Base-by-base conservation (phyloP, 2,113 vertebrate genomes). In the Menidia beryllina region DNA sequence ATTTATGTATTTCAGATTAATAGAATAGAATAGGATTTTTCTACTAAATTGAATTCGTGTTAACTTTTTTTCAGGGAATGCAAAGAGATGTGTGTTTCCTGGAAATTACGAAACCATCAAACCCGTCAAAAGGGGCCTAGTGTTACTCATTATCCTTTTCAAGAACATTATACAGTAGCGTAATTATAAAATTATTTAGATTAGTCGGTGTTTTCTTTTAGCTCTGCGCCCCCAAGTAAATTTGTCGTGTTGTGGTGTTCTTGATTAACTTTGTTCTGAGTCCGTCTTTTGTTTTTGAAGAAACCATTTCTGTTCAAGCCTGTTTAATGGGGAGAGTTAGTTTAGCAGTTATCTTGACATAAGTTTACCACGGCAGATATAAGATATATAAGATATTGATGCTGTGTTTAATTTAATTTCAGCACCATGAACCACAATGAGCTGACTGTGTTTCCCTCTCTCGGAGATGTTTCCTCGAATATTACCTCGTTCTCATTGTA, bases 401-500 rank as follows among this genome's bases (percentile, higher is more conserved):
- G 39, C 61, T 52, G 25, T 2, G 25, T 82, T 84, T 13, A 14
- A 81, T 79, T 62, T 72, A 10, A 73, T 71, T 82, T 69, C 88
- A 99, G 98, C 82, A 95, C 94, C 86, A 94, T 99, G 95, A 99
- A 98, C 93, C 95, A 98, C 78, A 99, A 99, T 75, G 96, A 98
- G 34, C 85, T 99, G 86, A 93, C 94, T 63, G 91, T 89, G 86
- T 84, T 99, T 56, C 98, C 98, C 0, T 94, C 94, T 84, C 94
- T 99, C 81, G 96, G 96, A 90, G 95, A 96, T 60, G 84, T 88
- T 61, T 94, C 96, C 3, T 91, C 93, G 34, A 99, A 98, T 83
- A 95, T 99, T 84, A 97, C 97, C 39, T 83, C 94, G 2, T 89
- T 99, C 38, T 97, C 95, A 20, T 19, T 99, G 97, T 99, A 94